Evolutionary conservation across 2,113 vertebrate genomes (phyloP).

Genomic region (Brachyhypopomus occidentalis): DNA sequence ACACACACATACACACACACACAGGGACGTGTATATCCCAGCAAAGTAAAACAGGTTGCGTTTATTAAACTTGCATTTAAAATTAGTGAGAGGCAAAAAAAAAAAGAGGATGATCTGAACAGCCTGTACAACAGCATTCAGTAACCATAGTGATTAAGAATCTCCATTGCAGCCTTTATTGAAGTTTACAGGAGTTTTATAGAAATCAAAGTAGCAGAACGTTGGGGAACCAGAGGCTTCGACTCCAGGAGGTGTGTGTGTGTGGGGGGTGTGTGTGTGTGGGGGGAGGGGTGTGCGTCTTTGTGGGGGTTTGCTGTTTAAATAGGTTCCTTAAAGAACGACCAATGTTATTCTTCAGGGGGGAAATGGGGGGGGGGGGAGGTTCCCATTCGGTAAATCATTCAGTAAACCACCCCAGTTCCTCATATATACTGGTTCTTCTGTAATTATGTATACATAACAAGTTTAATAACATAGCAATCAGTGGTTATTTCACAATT

Average conservation of each 20-base stretch:
- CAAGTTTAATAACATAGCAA: constrained; percentile 97
- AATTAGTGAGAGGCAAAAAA: constrained; percentile 82
- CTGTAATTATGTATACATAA: constrained; percentile 92
- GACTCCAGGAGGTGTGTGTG: constrained; percentile 68
- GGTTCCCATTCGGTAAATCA: constrained; percentile 55
- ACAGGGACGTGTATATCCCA: constrained; percentile 71
- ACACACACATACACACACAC: constrained; percentile 50
- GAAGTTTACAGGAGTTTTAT: constrained; percentile 85
- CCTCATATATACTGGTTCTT: constrained; percentile 95
- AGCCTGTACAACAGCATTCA: constrained; percentile 89
- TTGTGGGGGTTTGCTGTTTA: constrained; percentile 73
- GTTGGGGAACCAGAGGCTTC: constrained; percentile 81
- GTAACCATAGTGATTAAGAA: constrained; percentile 86
- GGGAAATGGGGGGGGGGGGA: no score
- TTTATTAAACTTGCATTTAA: constrained; percentile 85
- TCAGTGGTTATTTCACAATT: constrained; percentile 99
- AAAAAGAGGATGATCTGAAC: constrained; percentile 74
- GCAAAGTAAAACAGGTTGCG: constrained; percentile 85
- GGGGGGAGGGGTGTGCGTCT: no score
- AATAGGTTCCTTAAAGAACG: constrained; percentile 90
- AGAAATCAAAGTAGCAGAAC: constrained; percentile 89
- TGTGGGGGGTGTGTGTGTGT: not conserved
- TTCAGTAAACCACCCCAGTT: constrained; percentile 97
- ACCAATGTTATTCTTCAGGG: constrained; percentile 86
- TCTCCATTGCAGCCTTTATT: constrained; percentile 90